phyloP scores from a whole-genome alignment of 2,888 invertebrate genomes.

The Pegoplata infirma region DNA sequence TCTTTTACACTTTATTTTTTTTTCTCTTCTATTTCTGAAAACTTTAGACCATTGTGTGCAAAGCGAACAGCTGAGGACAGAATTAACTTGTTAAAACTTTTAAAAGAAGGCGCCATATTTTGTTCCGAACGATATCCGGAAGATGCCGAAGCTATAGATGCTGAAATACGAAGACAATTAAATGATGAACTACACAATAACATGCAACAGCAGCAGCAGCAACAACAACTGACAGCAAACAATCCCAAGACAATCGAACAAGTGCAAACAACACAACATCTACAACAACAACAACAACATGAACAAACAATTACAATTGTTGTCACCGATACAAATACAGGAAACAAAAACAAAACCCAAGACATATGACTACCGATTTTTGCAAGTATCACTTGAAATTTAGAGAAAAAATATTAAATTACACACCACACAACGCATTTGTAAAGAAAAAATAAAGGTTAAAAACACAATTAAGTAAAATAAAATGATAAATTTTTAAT shows the following conservation, averaged over 20 bases:
- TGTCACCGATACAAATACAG: slow-evolving; percentile 60
- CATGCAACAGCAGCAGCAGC: no score
- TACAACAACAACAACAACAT: slow-evolving; percentile 67
- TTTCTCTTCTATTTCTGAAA: slow-evolving; percentile 4
- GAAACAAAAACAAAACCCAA: slow-evolving; percentile 66
- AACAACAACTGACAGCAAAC: slow-evolving; percentile 70
- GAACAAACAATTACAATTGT: slow-evolving; percentile 64
- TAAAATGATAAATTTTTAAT: no score
- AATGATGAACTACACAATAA: slow-evolving; percentile 68
- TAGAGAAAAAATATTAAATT: no score
- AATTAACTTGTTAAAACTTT: slow-evolving; percentile 89
- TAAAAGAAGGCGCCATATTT: slow-evolving; percentile 77
- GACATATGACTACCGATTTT: slow-evolving; percentile 77
- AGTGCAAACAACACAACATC: slow-evolving; percentile 13
- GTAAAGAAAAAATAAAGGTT: slow-evolving; percentile 67
- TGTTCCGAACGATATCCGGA: slow-evolving; percentile 77
- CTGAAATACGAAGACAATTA: slow-evolving; percentile 74
- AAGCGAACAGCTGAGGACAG: slow-evolving; percentile 93
- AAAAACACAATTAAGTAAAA: no score
- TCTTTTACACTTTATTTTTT: slow-evolving; percentile 3
- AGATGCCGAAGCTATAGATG: slow-evolving; percentile 76
- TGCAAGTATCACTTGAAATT: slow-evolving; percentile 75
- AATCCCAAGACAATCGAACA: slow-evolving; percentile 47
- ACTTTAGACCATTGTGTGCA: slow-evolving; percentile 84
- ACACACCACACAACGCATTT: slow-evolving; percentile 45